Evolutionary conservation across 2,113 vertebrate genomes (phyloP).

Genomic region (Pristiophorus japonicus): DNA sequence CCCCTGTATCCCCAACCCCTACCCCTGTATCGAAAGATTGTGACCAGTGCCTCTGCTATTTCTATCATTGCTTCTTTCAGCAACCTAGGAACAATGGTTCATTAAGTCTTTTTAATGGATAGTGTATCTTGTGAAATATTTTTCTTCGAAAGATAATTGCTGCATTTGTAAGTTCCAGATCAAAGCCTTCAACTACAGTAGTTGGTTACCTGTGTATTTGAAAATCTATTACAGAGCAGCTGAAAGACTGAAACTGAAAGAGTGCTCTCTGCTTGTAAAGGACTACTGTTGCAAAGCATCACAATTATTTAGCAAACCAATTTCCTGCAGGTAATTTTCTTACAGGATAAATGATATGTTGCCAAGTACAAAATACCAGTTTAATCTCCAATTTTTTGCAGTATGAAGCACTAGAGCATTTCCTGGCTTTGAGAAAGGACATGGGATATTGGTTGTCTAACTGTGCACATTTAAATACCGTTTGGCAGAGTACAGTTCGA

Average conservation of each 20-base stretch:
- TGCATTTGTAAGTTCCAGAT: neutral
- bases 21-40: too few relatives aligned
- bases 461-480: constrained; percentile 14
- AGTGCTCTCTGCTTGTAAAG: too few relatives aligned
- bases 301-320: neutral
- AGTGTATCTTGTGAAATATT: neutral
- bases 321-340: constrained; percentile 7
- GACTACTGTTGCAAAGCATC: neutral
- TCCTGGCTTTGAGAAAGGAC: constrained; percentile 1
- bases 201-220: neutral
- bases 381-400: neutral
- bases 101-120: neutral
- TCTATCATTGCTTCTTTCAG: too few relatives aligned
- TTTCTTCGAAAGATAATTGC: neutral
- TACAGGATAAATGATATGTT: constrained; percentile 33
- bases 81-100: neutral
- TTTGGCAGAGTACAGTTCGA: neutral
- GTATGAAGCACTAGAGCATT: constrained; percentile 22
- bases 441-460: neutral
- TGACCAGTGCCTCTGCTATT: too few relatives aligned
- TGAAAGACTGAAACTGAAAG: neutral
- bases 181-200: neutral
- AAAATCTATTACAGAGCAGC: neutral
- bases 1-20: too few relatives aligned
- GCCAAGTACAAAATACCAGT: constrained; percentile 25